Evolutionary conservation across 2,113 vertebrate genomes (phyloP).

Genomic region (Potamarius usumacintae): DNA sequence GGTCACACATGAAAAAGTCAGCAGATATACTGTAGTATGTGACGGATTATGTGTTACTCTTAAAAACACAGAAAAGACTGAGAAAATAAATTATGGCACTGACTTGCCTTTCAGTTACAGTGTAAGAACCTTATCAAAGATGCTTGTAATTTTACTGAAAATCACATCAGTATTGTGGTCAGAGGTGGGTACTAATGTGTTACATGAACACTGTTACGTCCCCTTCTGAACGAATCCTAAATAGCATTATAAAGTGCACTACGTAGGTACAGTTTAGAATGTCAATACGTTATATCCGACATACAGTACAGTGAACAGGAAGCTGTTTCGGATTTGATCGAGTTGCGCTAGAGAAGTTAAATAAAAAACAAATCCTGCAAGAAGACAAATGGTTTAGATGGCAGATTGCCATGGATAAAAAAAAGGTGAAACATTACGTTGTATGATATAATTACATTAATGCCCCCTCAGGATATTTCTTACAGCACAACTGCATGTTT

Average conservation of each 20-base stretch:
- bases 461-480: background rate
- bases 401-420: background rate
- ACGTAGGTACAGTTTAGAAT: background rate
- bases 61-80: conserved; percentile 47
- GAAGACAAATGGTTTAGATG: background rate
- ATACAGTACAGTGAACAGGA: background rate
- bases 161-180: background rate
- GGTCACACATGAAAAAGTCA: background rate
- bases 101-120: background rate
- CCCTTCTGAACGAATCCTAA: background rate
- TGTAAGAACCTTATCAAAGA: background rate
- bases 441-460: background rate
- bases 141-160: background rate
- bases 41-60: conserved; percentile 49
- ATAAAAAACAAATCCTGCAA: background rate
- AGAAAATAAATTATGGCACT: background rate
- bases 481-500: background rate
- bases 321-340: background rate
- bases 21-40: conserved; percentile 10
- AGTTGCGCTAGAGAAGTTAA: background rate
- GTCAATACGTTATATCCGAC: background rate
- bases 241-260: background rate
- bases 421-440: background rate
- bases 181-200: background rate
- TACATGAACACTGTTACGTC: background rate